phyloP scores from a whole-genome alignment of 2,797 vertebrate genomes.

The Cyprinodon diabolis region DNA sequence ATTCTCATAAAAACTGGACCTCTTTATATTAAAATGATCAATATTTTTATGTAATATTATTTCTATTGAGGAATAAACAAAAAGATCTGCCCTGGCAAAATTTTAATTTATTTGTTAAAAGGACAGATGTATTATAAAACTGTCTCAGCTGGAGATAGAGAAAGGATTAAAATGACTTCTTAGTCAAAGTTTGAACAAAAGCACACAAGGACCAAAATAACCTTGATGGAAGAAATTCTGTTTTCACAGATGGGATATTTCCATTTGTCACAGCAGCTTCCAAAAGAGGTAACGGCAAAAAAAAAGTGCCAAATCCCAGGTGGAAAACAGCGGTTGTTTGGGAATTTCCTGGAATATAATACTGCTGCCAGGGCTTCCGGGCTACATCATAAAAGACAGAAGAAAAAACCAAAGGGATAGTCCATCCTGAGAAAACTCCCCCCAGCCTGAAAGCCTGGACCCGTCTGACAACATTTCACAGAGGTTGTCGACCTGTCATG shows the following conservation, averaged over 20 bases:
- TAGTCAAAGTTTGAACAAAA: constrained; percentile 3
- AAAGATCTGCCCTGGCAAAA: constrained; percentile 53
- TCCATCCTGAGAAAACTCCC: constrained; percentile 51
- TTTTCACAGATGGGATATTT: constrained; percentile 39
- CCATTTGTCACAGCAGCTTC: constrained; percentile 22
- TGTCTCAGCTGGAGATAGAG: constrained; percentile 15
- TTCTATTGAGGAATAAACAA: constrained; percentile 26
- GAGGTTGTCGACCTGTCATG: constrained; percentile 34
- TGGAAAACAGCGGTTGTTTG: constrained; percentile 43
- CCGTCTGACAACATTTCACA: constrained; percentile 20
- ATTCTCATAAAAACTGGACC: constrained; percentile 42
- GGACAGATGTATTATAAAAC: constrained; percentile 42
- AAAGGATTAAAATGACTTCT: constrained; percentile 24
- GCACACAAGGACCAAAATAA: constrained; percentile 43
- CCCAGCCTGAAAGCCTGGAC: constrained; percentile 23
- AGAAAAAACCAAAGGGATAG: constrained; percentile 37
- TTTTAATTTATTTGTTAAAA: constrained; percentile 79
- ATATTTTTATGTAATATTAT: constrained; percentile 49
- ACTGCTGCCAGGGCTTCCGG: constrained; percentile 49
- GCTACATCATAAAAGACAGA: constrained; percentile 31
- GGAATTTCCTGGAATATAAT: constrained; percentile 58
- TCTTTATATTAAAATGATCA: constrained; percentile 44
- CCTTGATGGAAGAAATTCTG: constrained; percentile 31
- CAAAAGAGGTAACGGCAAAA: constrained; percentile 31
- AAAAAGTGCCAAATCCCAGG: constrained; percentile 50